Conservation (phyloP, 2,113 vertebrate genomes). For the Helogale parvula region DNA sequence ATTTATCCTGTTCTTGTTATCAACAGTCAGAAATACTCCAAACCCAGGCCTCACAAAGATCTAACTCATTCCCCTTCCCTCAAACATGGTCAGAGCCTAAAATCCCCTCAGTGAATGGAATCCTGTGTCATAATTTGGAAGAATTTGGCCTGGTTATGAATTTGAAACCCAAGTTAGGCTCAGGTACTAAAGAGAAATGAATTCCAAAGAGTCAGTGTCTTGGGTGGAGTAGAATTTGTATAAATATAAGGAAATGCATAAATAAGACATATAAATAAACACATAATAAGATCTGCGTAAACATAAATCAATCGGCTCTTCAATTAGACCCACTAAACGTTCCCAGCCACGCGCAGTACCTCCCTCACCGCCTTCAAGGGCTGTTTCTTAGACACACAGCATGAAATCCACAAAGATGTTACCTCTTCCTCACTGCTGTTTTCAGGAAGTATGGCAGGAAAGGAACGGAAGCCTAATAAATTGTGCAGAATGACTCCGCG, state of each 20-base stretch:
- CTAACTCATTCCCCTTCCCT: neutral
- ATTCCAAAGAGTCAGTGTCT: neutral
- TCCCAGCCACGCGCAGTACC: fast-evolving
- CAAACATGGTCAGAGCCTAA: neutral
- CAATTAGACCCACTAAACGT: neutral
- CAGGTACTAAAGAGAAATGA: neutral
- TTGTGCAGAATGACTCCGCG: neutral
- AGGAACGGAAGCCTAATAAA: neutral
- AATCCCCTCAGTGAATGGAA: neutral
- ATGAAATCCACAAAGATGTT: neutral
- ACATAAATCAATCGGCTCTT: neutral
- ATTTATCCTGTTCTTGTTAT: neutral
- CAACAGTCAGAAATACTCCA: neutral
- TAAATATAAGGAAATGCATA: neutral
- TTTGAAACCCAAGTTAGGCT: neutral
- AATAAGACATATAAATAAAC: neutral
- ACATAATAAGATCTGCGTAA: neutral
- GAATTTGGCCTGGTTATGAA: neutral
- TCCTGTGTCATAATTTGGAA: neutral
- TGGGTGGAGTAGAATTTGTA: neutral
- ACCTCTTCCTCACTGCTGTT: neutral
- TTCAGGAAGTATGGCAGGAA: neutral
- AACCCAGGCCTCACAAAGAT: neutral
- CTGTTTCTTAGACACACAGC: neutral
- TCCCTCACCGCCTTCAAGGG: neutral